Conservation (phyloP, 1,140 invertebrate genomes). For the Macrotrachela quadricornifera region DNA sequence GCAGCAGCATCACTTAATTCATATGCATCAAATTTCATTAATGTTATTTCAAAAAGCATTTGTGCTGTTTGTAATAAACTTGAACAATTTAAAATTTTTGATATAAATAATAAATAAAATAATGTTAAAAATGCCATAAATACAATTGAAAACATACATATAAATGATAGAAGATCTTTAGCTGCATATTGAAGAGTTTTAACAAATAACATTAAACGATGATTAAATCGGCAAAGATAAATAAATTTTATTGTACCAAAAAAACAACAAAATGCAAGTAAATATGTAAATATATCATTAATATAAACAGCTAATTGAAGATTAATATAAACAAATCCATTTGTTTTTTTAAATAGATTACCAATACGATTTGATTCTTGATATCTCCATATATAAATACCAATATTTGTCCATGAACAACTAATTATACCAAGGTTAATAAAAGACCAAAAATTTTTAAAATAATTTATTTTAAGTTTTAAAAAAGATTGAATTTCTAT, state of each 20-base stretch:
- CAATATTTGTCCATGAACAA: slow-evolving; percentile 28
- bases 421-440: slow-evolving; percentile 29
- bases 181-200: slow-evolving; percentile 18
- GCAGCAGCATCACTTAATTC: slow-evolving; percentile 5
- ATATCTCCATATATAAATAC: slow-evolving; percentile 31
- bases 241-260: slow-evolving; percentile 35
- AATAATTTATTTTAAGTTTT: slow-evolving; percentile 26
- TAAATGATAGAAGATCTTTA: slow-evolving; percentile 23
- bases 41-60: slow-evolving; percentile 23
- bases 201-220: slow-evolving; percentile 25
- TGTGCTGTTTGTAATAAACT: slow-evolving; percentile 19
- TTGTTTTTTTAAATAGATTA: no score
- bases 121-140: slow-evolving; percentile 23
- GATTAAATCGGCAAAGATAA: slow-evolving; percentile 33
- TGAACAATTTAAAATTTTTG: slow-evolving; percentile 15
- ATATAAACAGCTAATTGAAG: slow-evolving; percentile 30
- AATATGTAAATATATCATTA: slow-evolving; percentile 32
- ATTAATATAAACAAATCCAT: no score
- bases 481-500: slow-evolving; percentile 18
- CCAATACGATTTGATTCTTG: slow-evolving; percentile 13
- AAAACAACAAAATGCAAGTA: slow-evolving; percentile 32
- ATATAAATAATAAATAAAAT: slow-evolving; percentile 22
- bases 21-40: slow-evolving; percentile 24
- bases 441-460: slow-evolving; percentile 32
- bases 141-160: slow-evolving; percentile 23